A percentile compares a stretch with the other conserved stretches of the same genome.
These are phyloP conservation scores for Melolontha melolontha DNA, from an alignment of 2,888 invertebrate species.

Conservation along the genomic window DNA sequence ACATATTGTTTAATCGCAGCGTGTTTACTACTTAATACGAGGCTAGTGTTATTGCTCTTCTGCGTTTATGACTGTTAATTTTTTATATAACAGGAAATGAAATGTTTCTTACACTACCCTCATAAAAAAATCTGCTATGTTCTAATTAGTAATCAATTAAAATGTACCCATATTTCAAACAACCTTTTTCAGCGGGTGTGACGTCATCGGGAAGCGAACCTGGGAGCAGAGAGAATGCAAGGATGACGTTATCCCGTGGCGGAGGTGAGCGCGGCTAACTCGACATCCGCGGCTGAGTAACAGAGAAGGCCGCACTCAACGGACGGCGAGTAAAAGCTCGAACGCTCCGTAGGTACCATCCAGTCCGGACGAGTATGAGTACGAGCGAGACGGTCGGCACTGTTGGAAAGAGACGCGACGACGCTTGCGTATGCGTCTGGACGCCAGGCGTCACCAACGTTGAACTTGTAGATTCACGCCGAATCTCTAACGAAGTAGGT, in stretches of 20 bases:
- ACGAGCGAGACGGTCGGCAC: background rate
- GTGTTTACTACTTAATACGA: no score
- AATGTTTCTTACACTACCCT: no score
- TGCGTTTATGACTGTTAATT: no score
- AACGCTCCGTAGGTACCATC: background rate
- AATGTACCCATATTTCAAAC: no score
- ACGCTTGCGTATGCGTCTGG: constrained; percentile 51
- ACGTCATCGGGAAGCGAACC: constrained; percentile 28
- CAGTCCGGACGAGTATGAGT: constrained; percentile 14
- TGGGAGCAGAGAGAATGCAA: constrained; percentile 19
- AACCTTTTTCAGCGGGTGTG: background rate
- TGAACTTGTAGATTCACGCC: constrained; percentile 48
- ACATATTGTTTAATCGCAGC: no score
- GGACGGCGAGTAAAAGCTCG: constrained; percentile 28
- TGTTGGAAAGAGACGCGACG: constrained; percentile 40
- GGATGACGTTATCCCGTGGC: constrained; percentile 21
- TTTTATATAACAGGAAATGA: no score
- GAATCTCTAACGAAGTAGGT: constrained; percentile 44
- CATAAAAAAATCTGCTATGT: no score
- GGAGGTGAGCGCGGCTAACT: constrained; percentile 23
- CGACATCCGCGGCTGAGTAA: background rate
- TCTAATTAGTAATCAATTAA: no score
- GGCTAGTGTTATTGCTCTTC: no score
- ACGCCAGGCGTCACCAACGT: constrained; percentile 45
- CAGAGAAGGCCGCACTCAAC: constrained; percentile 1